Percentiles rank a stretch among this genome's conserved stretches.
phyloP scores from a whole-genome alignment of 2,797 vertebrate genomes.

The Megaceryle alcyon region DNA sequence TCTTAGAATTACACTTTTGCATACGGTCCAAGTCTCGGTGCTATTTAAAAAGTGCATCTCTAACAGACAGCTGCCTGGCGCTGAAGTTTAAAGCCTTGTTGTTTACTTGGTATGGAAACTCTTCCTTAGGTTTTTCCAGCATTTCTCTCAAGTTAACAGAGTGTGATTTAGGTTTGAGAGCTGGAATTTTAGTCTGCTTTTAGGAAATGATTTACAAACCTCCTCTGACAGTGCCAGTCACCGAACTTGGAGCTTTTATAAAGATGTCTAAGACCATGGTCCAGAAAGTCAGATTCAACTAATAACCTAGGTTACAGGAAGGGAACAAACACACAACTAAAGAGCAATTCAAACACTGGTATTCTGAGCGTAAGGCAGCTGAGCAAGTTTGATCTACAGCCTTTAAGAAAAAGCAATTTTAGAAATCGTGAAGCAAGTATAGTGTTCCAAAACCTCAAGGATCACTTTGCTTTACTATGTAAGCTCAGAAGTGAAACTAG shows the following conservation, averaged over 20 bases:
- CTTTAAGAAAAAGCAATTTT: background rate
- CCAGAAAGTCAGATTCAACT: background rate
- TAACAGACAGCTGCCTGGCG: background rate
- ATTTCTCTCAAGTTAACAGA: slow-evolving; percentile 7
- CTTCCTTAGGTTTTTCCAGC: background rate
- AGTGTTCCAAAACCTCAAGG: background rate
- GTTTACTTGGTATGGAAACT: background rate
- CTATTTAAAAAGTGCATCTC: background rate
- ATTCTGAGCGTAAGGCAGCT: background rate
- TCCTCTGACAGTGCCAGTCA: background rate
- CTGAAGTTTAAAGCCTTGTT: background rate
- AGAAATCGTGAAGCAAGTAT: background rate
- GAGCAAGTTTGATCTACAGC: background rate
- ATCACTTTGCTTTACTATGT: background rate
- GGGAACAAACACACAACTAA: background rate
- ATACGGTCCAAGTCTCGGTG: background rate
- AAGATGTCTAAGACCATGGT: background rate
- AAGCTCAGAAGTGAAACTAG: background rate
- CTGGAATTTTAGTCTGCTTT: background rate
- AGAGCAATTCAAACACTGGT: rapidly evolving
- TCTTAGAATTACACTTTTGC: background rate
- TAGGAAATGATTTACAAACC: background rate
- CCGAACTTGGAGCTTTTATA: background rate
- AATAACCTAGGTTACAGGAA: background rate
- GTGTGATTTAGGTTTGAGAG: background rate